Base-by-base conservation (phyloP, 2,888 invertebrate genomes). In the Plebejus argus region DNA sequence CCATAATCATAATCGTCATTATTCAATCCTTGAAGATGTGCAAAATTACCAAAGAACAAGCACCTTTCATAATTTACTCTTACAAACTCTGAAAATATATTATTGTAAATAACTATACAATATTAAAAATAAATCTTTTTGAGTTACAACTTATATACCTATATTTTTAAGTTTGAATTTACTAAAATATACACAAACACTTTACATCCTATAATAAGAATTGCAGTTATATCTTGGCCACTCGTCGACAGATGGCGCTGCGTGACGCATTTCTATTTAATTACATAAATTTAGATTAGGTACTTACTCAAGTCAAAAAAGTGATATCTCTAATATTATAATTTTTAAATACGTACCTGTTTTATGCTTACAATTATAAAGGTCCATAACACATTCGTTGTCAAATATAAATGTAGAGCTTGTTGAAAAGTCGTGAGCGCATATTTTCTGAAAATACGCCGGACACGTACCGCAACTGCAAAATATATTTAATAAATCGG, bases 301-400 rank as follows among this genome's bases (percentile, higher is more conserved):
- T n/a, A 23, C 23, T 61, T 12, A 23, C 23, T 53, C 18, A 53
- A 53, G 53, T 53, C 15, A 45, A 45, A 45, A 39, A 45, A 45
- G 10, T 45, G 10, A 45, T 45, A 10, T 45, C 45, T 45, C 45
- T 53, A 53, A 53, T 53, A 5, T 18, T 53, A 53, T 18, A 49
- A 53, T 18, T 53, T 66, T 66, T 28, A 66, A 18, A 10, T 20
- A 28, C 28, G 86, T 82, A 93, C 93, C 84, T 76, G 91, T 86
- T 66, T 84, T 89, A 79, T 90, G 84, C 10, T 91, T 84, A 81
- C 93, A 94, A 83, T 94, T 93, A 79, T 87, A 90, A n/a, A 93
- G 79, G 79, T 93, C 92, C 93, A 94, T 92, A 70, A 93, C 75
- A 80, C 93, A 93, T 81, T 91, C 88, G 79, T 93, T 94, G 84